phyloP scores from a whole-genome alignment of 2,113 vertebrate species.

The Cyprinodon tularosa region DNA sequence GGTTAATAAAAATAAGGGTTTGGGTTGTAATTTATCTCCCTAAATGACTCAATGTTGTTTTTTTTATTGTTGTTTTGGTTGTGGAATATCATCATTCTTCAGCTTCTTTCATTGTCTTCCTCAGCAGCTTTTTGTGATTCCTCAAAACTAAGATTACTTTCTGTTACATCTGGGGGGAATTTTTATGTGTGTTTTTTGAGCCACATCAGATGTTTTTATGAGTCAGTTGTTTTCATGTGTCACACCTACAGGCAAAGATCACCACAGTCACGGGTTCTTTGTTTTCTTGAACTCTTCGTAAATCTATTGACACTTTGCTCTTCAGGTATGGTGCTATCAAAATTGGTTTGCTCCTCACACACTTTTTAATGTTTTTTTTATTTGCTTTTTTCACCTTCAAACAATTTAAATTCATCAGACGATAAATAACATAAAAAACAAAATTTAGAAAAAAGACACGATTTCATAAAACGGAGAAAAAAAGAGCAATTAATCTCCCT shows the following conservation, averaged over 20 bases:
- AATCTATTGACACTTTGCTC: not conserved
- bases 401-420: too few relatives aligned
- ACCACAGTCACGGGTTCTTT: not conserved
- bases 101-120: not conserved
- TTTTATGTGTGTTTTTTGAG: not conserved
- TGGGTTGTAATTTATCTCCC: too few relatives aligned
- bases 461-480: too few relatives aligned
- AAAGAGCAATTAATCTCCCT: too few relatives aligned
- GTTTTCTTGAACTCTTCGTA: not conserved
- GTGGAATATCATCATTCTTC: not conserved
- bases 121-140: not conserved
- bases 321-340: not conserved
- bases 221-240: not conserved
- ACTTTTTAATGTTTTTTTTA: not conserved
- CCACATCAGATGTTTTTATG: not conserved
- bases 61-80: not conserved
- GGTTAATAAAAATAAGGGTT: too few relatives aligned
- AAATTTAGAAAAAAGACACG: too few relatives aligned
- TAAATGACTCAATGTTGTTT: not conserved
- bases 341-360: not conserved
- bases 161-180: not conserved
- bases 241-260: not conserved
- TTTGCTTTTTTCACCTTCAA: too few relatives aligned
- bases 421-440: too few relatives aligned
- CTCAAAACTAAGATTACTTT: not conserved